Evolutionary conservation across 2,797 vertebrate species (phyloP), one percentile per base, ranked within the genome.

Genomic region (Gallirallus australis): DNA sequence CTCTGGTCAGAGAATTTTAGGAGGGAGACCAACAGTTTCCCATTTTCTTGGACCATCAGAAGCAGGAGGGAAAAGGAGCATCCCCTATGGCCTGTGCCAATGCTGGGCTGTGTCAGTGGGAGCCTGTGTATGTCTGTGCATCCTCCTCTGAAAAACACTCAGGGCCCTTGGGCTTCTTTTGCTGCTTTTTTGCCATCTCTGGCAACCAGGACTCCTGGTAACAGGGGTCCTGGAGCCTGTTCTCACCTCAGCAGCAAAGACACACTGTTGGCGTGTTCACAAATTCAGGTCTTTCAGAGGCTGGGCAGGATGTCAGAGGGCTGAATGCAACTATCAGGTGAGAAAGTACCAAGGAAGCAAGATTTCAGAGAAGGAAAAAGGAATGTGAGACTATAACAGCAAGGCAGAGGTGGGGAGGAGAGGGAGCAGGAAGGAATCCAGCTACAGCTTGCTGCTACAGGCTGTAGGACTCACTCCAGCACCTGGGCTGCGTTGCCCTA

Each of bases 251-350:
- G 27, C 37, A 75, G 45, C 19, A 56, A 52, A 75, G 75, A 40
- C 31, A 47, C 4, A 1, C 11, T 48, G 27, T 28, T 39, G 40
- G 28, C 0, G 1, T 27, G 40, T 20, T 39, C 35, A 42, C 25
- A 77, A 54, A 82, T 39, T 16, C 39, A 19, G 15, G 61, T n/a
- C 42, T 72, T 82, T 53, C 25, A 82, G 47, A 35, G 60, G 24
- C 30, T 16, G 48, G 18, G 19, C 7, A 40, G 37, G 54, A 68
- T 35, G 68, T 73, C 52, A 73, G 19, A 53, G 25, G 37, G 42
- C 20, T 66, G 45, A 57, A 81, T 12, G 15, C n/a, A 56, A 37
- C 18, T 5, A 7, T 12, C 56, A 28, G 21, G 40, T 52, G 16
- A 63, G 48, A 66, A 77, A 30, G 11, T 60, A 71, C 16, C 5